Evolutionary conservation across 2,888 invertebrate genomes (phyloP).

Genomic region (Atrina japonica): DNA sequence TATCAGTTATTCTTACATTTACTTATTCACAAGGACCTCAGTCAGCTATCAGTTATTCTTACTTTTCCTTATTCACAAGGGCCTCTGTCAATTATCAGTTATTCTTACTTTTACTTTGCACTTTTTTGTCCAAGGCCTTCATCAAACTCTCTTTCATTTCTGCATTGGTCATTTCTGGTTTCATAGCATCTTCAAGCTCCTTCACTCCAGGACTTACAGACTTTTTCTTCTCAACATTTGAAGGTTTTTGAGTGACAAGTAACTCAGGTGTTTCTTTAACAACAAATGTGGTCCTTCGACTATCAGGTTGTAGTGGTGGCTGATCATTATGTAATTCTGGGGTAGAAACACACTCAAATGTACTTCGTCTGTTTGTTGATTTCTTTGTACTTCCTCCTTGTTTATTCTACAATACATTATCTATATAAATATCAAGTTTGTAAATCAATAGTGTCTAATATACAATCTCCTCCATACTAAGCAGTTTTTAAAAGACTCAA

Average conservation of each 20-base stretch:
- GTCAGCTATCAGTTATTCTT: too few species aligned
- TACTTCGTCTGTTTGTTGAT: conserved; percentile 55
- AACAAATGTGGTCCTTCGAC: conserved; percentile 19
- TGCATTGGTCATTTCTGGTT: conserved; percentile 58
- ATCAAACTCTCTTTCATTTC: conserved; percentile 67
- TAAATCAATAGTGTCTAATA: too few species aligned
- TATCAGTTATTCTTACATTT: too few species aligned
- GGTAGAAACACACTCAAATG: conserved; percentile 63
- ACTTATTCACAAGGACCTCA: too few species aligned
- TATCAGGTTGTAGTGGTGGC: conserved; percentile 11
- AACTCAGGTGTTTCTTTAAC: conserved; percentile 6
- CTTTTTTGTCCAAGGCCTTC: conserved; percentile 68
- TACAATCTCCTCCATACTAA: too few species aligned
- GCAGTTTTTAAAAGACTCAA: too few species aligned
- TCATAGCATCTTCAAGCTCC: conserved; percentile 66
- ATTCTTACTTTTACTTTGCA: conserved; percentile 38
- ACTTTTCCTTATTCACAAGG: too few species aligned
- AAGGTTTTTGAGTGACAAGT: not conserved
- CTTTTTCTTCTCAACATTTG: conserved; percentile 4
- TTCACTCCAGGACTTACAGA: conserved; percentile 57
- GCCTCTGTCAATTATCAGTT: too few species aligned
- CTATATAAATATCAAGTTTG: too few species aligned
- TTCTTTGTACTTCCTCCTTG: too few species aligned
- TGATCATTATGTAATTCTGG: conserved; percentile 39
- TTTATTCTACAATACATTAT: too few species aligned